These are phyloP conservation scores for Eleginops maclovinus DNA, from an alignment of 2,113 vertebrate species.

Conservation along the genomic window DNA sequence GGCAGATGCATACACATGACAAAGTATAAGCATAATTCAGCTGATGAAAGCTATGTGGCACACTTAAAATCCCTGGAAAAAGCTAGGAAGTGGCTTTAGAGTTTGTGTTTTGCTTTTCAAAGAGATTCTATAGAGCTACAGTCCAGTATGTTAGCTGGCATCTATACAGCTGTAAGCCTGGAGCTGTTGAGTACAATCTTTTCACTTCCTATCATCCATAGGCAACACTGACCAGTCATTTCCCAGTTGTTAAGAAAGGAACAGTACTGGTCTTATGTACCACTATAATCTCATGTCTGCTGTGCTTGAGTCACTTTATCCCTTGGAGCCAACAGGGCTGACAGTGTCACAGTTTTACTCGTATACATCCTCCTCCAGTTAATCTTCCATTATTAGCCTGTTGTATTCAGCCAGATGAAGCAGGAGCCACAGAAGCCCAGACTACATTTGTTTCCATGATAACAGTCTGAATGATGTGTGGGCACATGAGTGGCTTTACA, in stretches of 20 bases:
- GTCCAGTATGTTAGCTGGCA: too few species aligned
- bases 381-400: neutral
- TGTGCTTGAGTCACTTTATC: neutral
- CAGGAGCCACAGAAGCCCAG: conserved; percentile 7
- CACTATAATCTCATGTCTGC: neutral
- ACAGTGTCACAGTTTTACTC: neutral
- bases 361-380: neutral
- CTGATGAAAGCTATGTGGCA: too few species aligned
- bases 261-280: neutral
- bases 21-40: too few species aligned
- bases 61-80: too few species aligned
- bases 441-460: conserved; percentile 40
- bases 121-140: too few species aligned
- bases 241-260: neutral
- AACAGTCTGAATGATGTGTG: conserved; percentile 28
- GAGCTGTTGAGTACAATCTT: neutral
- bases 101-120: too few species aligned
- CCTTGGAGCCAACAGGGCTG: neutral
- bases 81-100: too few species aligned
- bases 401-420: conserved; percentile 2
- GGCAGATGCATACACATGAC: too few species aligned
- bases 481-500: conserved; percentile 18
- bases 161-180: neutral
- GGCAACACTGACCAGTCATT: neutral
- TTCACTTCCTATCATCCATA: neutral